Base-by-base conservation (phyloP, 2,797 vertebrate genomes). In the Pyrocephalus nanus region DNA sequence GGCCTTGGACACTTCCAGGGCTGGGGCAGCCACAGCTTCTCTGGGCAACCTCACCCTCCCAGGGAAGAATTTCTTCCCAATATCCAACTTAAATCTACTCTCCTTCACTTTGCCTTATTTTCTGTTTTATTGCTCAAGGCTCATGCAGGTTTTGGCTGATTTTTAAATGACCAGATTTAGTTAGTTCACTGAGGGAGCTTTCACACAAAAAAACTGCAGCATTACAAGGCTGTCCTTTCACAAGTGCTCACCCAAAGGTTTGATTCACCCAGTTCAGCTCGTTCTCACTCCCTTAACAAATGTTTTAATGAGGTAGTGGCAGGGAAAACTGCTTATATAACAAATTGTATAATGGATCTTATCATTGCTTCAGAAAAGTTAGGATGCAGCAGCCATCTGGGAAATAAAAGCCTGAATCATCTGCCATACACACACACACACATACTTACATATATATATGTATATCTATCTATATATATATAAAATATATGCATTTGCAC, bases 371-470 rank as follows among this genome's bases (percentile, higher is more conserved):
- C 26, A 36, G 55, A 84, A 87, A 90, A 81, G 78, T 51, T 74
- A 45, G 27, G 70, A 83, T 81, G 30, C 71, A 82, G 61, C 38
- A 89, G 1, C 90, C 91, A 94, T 80, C 92, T 93, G 94, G 92
- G 88, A 96, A 92, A 93, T 80, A 61, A 92, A 91, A 91, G 69
- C 43, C 79, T 92, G 87, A 96, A 92, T 97, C 87, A 92, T 93
- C 95, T 89, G 72, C 81, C 42, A n/a, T 69, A 36, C 58, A 42
- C 5, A 65, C 47, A 83, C 2, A 62, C 3, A 69, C 2, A 53
- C n/a, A n/a, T n/a, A n/a, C n/a, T n/a, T 1, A 42, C 0, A 92
- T 3, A 40, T 5, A 67, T 26, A 34, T 12, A 38, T 8, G 57
- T 23, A 36, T 36, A 42, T 53, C 13, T 42, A 73, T 26, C 55